A percentile compares a stretch with the other conserved stretches of the same genome.
Evolutionary conservation across 2,797 vertebrate genomes (phyloP).

Genomic region (Furcifer pardalis): DNA sequence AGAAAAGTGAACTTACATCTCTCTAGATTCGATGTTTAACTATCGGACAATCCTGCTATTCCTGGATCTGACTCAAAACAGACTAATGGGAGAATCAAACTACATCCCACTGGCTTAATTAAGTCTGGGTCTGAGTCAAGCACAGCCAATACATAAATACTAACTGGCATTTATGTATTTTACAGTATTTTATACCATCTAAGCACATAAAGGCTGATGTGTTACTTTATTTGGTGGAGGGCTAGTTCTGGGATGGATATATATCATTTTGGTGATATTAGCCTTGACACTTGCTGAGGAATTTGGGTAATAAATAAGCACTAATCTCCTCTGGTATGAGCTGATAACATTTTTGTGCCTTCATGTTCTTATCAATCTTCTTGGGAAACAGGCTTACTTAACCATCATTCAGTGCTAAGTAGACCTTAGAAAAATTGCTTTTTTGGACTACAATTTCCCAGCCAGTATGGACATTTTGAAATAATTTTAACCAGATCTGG

Average conservation of each 20-base stretch:
- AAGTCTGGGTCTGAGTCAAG: slow-evolving; percentile 29
- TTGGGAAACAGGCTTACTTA: neutral
- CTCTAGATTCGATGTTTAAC: slow-evolving; percentile 4
- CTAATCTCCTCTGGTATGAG: slow-evolving; percentile 11
- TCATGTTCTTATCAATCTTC: slow-evolving; percentile 2
- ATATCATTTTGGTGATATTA: slow-evolving; percentile 24
- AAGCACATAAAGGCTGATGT: slow-evolving; percentile 19
- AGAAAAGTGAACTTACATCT: neutral
- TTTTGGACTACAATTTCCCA: too few relatives aligned
- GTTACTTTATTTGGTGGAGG: slow-evolving; percentile 19
- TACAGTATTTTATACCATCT: slow-evolving; percentile 17
- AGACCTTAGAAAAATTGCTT: neutral
- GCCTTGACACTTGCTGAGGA: slow-evolving; percentile 29
- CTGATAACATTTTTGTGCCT: slow-evolving; percentile 14
- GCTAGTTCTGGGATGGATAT: slow-evolving; percentile 12
- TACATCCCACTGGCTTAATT: slow-evolving; percentile 28
- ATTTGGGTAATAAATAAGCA: slow-evolving; percentile 38
- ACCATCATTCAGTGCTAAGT: neutral
- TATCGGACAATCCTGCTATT: slow-evolving; percentile 20
- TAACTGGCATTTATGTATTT: slow-evolving; percentile 19
- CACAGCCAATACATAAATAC: slow-evolving; percentile 25
- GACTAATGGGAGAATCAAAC: slow-evolving; percentile 7
- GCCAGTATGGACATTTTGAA: too few relatives aligned
- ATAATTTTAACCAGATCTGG: too few relatives aligned
- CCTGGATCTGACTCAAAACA: slow-evolving; percentile 20